Percentiles rank a stretch among this genome's conserved stretches.
phyloP scores from a whole-genome alignment of 2,888 invertebrate genomes.

The Ommatoiulus sabulosus region DNA sequence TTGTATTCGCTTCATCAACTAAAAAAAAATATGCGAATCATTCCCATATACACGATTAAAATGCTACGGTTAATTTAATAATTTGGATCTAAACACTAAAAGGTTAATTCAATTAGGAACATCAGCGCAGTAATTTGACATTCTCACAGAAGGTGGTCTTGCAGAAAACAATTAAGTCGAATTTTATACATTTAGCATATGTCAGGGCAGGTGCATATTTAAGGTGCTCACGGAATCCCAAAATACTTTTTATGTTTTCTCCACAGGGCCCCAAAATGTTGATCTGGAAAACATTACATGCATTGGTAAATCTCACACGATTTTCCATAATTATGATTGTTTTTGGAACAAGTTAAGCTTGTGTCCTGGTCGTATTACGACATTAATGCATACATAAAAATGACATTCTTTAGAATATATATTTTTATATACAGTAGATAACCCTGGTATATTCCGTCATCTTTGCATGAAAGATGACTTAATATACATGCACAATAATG shows the following conservation, averaged over 20 bases:
- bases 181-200: neutral
- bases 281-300: neutral
- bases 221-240: neutral
- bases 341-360: too few relatives aligned
- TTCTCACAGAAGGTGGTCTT: slow-evolving; percentile 34
- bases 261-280: neutral
- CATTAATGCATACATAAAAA: too few relatives aligned
- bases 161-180: slow-evolving; percentile 11
- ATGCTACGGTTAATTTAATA: neutral
- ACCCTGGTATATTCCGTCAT: too few relatives aligned
- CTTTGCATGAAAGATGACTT: too few relatives aligned
- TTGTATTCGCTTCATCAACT: neutral
- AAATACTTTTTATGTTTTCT: neutral
- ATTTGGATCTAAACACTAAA: neutral
- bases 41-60: slow-evolving; percentile 12
- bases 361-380: too few relatives aligned
- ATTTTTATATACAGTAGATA: too few relatives aligned
- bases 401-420: too few relatives aligned
- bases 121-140: neutral
- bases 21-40: neutral
- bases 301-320: too few relatives aligned
- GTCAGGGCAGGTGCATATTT: neutral
- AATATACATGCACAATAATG: too few relatives aligned
- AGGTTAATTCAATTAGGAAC: neutral
- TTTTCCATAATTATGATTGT: too few relatives aligned